A percentile compares a stretch with the other conserved stretches of the same genome.
phyloP scores from a whole-genome alignment of 2,888 invertebrate species.

The Allacma fusca region DNA sequence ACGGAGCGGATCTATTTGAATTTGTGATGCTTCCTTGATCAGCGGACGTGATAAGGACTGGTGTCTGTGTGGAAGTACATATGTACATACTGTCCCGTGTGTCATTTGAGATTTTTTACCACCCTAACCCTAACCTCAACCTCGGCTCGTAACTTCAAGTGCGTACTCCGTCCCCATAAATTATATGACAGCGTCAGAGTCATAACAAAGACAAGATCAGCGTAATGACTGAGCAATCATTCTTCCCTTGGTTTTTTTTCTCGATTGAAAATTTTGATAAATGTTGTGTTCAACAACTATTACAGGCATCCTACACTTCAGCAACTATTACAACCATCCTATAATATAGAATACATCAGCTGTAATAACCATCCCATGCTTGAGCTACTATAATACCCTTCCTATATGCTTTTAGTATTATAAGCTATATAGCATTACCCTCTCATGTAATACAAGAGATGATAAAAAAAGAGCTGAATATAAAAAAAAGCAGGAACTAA shows the following conservation, averaged over 20 bases:
- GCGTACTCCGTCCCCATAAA: not conserved
- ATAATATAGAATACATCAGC: no score
- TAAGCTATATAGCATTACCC: no score
- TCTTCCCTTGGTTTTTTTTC: not conserved
- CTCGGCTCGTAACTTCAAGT: not conserved
- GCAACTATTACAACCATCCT: no score
- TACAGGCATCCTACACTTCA: not conserved
- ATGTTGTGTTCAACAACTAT: not conserved
- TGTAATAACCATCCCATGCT: no score
- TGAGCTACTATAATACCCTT: no score
- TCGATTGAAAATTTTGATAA: not conserved
- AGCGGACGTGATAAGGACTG: not conserved
- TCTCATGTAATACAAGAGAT: no score
- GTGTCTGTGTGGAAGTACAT: not conserved
- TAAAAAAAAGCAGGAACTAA: not conserved
- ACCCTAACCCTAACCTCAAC: not conserved
- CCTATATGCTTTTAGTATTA: no score
- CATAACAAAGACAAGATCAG: not conserved
- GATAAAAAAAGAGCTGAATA: no score
- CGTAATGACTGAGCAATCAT: not conserved
- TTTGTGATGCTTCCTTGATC: conserved; percentile 3
- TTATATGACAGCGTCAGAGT: not conserved
- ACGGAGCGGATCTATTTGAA: not conserved
- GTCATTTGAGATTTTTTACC: not conserved
- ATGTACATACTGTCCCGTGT: not conserved